Evolutionary conservation across 2,888 invertebrate species (phyloP).

Genomic region (Deroplatys truncata): DNA sequence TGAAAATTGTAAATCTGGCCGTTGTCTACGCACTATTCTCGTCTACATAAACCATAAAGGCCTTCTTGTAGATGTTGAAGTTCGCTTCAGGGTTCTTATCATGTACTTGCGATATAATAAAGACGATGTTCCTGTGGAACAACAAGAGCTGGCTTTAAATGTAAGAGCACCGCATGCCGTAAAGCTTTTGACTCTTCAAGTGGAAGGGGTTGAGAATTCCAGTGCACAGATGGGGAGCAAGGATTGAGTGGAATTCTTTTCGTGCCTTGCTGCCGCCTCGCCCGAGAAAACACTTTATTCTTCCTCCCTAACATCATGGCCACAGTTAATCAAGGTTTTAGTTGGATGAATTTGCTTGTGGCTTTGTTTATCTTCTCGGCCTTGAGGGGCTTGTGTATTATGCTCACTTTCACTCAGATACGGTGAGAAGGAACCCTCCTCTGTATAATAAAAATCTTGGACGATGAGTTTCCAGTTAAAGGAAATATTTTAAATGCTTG

Average conservation of each 20-base stretch:
- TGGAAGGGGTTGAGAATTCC: neutral
- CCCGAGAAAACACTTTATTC: neutral
- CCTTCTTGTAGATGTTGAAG: no score
- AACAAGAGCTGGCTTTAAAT: neutral
- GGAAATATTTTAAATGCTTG: no score
- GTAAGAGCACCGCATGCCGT: neutral
- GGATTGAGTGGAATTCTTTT: neutral
- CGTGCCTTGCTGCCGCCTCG: neutral
- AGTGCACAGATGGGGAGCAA: neutral
- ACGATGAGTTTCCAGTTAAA: no score
- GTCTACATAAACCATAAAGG: no score
- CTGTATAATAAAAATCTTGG: no score
- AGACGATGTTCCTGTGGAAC: neutral
- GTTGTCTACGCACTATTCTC: no score
- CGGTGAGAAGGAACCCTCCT: no score
- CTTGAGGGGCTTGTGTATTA: neutral
- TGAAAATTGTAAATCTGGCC: no score
- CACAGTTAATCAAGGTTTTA: neutral
- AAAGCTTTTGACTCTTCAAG: neutral
- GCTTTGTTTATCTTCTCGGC: neutral
- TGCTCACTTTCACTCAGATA: no score
- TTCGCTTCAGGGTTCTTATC: neutral
- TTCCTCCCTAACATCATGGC: neutral
- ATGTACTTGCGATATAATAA: neutral
- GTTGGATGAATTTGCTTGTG: neutral